These are phyloP conservation scores for Pluvianellus socialis DNA, from an alignment of 2,113 vertebrate species.

Conservation along the genomic window DNA sequence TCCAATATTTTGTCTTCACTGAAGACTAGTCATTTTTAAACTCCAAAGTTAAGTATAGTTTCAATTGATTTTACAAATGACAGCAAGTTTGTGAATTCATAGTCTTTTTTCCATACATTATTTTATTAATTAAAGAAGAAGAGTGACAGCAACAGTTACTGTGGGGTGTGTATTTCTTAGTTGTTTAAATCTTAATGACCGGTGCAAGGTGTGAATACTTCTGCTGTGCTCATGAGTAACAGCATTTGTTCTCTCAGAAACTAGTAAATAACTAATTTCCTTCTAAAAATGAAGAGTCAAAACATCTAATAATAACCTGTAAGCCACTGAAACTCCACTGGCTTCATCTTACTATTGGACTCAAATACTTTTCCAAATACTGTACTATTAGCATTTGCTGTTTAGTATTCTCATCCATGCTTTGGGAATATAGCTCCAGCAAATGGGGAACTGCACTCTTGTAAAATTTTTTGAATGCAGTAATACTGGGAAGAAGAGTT, in stretches of 20 bases:
- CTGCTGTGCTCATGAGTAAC: background rate
- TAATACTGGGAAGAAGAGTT: background rate
- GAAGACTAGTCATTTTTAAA: background rate
- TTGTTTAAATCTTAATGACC: background rate
- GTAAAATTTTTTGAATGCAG: background rate
- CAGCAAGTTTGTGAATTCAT: background rate
- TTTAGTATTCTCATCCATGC: background rate
- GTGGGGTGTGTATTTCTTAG: background rate
- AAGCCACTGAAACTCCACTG: background rate
- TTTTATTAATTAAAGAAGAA: background rate
- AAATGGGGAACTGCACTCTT: background rate
- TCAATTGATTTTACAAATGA: background rate
- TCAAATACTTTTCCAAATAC: background rate
- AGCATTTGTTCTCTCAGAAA: background rate
- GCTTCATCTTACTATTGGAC: background rate
- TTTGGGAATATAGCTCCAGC: background rate
- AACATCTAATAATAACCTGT: background rate
- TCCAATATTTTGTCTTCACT: background rate
- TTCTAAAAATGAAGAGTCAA: background rate
- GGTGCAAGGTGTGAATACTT: background rate
- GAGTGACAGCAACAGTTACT: background rate
- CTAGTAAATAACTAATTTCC: background rate
- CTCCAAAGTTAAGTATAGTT: background rate
- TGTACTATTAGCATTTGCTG: background rate
- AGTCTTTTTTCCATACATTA: background rate